phyloP scores from a whole-genome alignment of 2,888 invertebrate genomes.

The Hirudinaria manillensis region DNA sequence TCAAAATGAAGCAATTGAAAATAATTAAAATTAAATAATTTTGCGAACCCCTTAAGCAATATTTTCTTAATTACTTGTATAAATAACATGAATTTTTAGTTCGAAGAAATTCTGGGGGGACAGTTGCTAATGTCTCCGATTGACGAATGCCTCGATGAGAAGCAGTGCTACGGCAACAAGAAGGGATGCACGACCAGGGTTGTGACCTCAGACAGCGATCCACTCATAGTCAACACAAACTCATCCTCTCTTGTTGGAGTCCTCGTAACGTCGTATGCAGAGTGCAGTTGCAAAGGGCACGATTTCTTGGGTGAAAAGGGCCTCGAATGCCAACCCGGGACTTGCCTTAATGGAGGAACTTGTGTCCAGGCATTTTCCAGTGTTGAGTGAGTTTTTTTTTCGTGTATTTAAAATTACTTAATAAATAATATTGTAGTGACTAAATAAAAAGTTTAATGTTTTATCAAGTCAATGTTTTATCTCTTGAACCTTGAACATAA shows the following conservation, averaged over 20 bases:
- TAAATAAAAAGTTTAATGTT: too few relatives aligned
- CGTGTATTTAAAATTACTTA: too few relatives aligned
- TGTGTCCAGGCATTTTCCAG: slow-evolving; percentile 61
- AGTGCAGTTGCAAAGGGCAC: slow-evolving; percentile 87
- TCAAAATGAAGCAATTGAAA: too few relatives aligned
- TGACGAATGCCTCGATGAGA: slow-evolving; percentile 57
- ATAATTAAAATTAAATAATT: not conserved
- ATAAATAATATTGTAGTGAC: too few relatives aligned
- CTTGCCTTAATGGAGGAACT: slow-evolving; percentile 88
- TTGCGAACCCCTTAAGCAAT: not conserved
- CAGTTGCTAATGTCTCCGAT: slow-evolving; percentile 96
- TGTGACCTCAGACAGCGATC: slow-evolving; percentile 56
- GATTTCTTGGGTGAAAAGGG: slow-evolving; percentile 72
- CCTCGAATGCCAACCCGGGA: slow-evolving; percentile 61
- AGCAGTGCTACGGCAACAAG: slow-evolving; percentile 43
- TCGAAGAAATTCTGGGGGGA: slow-evolving; percentile 76
- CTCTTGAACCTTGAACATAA: not conserved
- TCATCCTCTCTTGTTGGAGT: slow-evolving; percentile 93
- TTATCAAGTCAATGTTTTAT: not conserved
- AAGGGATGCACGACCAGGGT: slow-evolving; percentile 90
- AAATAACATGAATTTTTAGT: slow-evolving; percentile 58
- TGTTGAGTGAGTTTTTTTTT: slow-evolving; percentile 33
- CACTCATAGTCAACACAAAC: slow-evolving; percentile 84
- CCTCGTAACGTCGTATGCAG: slow-evolving; percentile 81
- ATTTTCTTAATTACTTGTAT: not conserved